Base-by-base conservation (phyloP, 1,140 invertebrate genomes). In the Neelides sp. region DNA sequence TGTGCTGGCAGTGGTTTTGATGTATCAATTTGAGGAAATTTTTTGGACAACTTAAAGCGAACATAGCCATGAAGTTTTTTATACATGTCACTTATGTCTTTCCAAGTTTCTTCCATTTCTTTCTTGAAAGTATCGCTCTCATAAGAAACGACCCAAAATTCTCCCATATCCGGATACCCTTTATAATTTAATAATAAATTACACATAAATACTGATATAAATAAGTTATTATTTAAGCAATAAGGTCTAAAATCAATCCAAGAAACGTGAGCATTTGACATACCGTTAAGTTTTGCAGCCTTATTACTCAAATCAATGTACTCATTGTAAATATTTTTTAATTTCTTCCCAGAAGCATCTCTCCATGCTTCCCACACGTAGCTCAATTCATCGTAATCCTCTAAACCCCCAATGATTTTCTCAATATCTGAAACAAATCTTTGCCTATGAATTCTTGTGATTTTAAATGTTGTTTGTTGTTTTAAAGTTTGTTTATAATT, bases 1-100 rank as follows among this genome's bases (percentile, higher is more conserved):
- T 95, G 90, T 0, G 88, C 88, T 0, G 91, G 90, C 40, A 96
- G 77, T 0, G 88, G 85, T n/a, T n/a, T n/a, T n/a, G n/a, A n/a
- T n/a, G n/a, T 8, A 8, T 32, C 30, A 32, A 32, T n/a, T n/a
- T n/a, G 28, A 32, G 28, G 28, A 32, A 8, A 32, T 32, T 32
- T 32, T 32, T 78, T 69, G 5, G 78, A 69, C 5, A 93, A 64
- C 62, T 78, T 78, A 4, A 73, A 68, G 27, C 86, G 70, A 0
- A 89, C 84, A 62, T 86, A 92, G 0, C 85, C 81, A 58, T 90
- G 87, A 0, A 93, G 68, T 64, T 90, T 77, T 59, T 83, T 77
- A 64, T 91, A 92, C 0, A 92, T 66, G 0, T 85, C 85, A 52
- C 73, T 73, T 15, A 90, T 61, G 48, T 80, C 73, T 23, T 76